phyloP scores from a whole-genome alignment of 92 coral and sea anemone genomes.

The Micromussa lordhowensis region DNA sequence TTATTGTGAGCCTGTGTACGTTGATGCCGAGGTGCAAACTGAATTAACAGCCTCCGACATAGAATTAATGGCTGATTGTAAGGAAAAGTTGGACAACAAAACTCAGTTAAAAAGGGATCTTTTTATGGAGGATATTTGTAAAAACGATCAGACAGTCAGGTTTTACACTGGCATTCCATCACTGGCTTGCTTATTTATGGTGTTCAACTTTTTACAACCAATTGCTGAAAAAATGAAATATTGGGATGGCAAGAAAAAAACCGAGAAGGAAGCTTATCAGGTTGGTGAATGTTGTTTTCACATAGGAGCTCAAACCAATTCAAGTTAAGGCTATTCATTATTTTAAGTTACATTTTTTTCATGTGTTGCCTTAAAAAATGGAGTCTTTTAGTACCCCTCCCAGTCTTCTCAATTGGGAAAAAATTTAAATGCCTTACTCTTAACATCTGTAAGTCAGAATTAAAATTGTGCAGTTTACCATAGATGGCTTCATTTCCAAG shows the following conservation, averaged over 20 bases:
- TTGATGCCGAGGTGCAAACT: constrained; percentile 32
- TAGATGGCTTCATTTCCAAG: no score
- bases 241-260: constrained; percentile 38
- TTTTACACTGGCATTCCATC: constrained; percentile 51
- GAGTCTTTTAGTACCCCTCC: not conserved
- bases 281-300: not conserved
- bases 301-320: not conserved
- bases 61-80: constrained; percentile 17
- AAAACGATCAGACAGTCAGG: constrained; percentile 39
- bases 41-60: constrained; percentile 33
- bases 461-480: no score
- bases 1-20: not conserved
- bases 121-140: constrained; percentile 26
- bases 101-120: constrained; percentile 35
- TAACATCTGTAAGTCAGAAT: no score
- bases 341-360: not conserved
- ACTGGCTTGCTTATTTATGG: constrained; percentile 30
- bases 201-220: constrained; percentile 41
- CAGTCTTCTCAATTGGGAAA: not conserved
- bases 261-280: constrained; percentile 31
- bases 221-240: constrained; percentile 54
- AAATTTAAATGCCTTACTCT: constrained; percentile 2
- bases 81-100: constrained; percentile 31
- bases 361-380: constrained; percentile 9
- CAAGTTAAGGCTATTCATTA: not conserved